These are phyloP conservation scores for Spodoptera exigua DNA, from an alignment of 2,888 invertebrate species.

Conservation along the genomic window DNA sequence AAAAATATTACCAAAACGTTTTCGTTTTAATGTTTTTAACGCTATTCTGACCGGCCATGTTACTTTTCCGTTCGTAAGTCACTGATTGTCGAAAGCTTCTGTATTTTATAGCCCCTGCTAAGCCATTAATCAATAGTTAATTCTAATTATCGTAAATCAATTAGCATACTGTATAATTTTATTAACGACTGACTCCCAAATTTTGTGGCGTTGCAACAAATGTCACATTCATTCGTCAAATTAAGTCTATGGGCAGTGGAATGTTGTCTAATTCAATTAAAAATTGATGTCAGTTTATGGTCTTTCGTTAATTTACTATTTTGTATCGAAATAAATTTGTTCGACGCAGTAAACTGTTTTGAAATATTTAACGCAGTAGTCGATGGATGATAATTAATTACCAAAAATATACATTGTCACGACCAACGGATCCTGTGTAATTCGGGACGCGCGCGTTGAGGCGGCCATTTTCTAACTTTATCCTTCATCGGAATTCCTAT, in stretches of 20 bases:
- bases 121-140: not conserved
- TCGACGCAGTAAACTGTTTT: slow-evolving; percentile 42
- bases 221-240: slow-evolving; percentile 20
- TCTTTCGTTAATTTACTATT: slow-evolving; percentile 32
- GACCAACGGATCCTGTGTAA: slow-evolving; percentile 79
- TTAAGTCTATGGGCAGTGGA: slow-evolving; percentile 27
- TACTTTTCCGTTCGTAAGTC: too few species aligned
- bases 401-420: slow-evolving; percentile 67
- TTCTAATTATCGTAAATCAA: slow-evolving; percentile 37
- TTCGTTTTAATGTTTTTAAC: too few species aligned
- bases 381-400: slow-evolving; percentile 59
- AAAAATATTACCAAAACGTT: too few species aligned
- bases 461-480: slow-evolving; percentile 74
- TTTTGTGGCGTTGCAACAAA: slow-evolving; percentile 12
- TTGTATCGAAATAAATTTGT: slow-evolving; percentile 39
- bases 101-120: too few species aligned
- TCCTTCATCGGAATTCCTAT: slow-evolving; percentile 62
- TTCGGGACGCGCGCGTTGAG: slow-evolving; percentile 66
- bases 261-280: slow-evolving; percentile 47
- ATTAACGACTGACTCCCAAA: slow-evolving; percentile 10
- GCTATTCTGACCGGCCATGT: too few species aligned
- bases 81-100: too few species aligned
- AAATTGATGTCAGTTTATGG: slow-evolving; percentile 21
- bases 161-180: slow-evolving; percentile 20
- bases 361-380: slow-evolving; percentile 50